Evolutionary conservation across 2,113 vertebrate species (phyloP), one percentile per base, ranked within the genome.

Genomic region (Ammodytes marinus): DNA sequence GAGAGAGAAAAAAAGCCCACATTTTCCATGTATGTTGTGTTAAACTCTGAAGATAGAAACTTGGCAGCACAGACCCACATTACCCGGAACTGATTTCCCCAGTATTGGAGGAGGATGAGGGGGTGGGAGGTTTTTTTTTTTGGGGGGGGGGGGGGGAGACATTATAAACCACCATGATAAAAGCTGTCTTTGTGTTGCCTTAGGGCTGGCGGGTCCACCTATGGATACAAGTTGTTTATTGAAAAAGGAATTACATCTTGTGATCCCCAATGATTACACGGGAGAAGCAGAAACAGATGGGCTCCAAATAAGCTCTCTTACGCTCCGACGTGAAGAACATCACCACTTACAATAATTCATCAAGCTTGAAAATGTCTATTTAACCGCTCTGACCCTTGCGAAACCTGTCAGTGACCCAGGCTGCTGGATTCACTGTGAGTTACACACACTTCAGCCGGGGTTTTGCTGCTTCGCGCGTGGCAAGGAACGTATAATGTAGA

Each of bases 21-120:
- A 85, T 86, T 88, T 90, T 87, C 85, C 88, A 82, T 77, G 87
- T 86, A 86, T 91, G 82, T 86, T 85, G 80, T 75, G 57, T 79
- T 87, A 73, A 85, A 90, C 67, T 69, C 67, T 78, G 74, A 85
- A 86, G 77, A 88, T 84, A 90, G 79, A 83, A 91, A 84, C 74
- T 84, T 92, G 85, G 85, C 90, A 91, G 86, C 2, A 50, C 68
- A 61, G 61, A 58, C 53, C 50, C 69, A 35, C 76, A 74, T 69
- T 88, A 73, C 79, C 74, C 13, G 4, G 54, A 89, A 74, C 70
- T 64, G 75, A 84, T 82, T 87, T 86, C 91, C 80, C 82, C 39
- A 27, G 60, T 84, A 89, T 27, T 61, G 67, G 63, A 60, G 45
- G 52, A 45, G 13, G 17, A 27, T 27, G 27, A 27, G 27, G 27